Base-by-base conservation (phyloP, 64 coral and sea anemone genomes). In the Pocillopora damicornis region DNA sequence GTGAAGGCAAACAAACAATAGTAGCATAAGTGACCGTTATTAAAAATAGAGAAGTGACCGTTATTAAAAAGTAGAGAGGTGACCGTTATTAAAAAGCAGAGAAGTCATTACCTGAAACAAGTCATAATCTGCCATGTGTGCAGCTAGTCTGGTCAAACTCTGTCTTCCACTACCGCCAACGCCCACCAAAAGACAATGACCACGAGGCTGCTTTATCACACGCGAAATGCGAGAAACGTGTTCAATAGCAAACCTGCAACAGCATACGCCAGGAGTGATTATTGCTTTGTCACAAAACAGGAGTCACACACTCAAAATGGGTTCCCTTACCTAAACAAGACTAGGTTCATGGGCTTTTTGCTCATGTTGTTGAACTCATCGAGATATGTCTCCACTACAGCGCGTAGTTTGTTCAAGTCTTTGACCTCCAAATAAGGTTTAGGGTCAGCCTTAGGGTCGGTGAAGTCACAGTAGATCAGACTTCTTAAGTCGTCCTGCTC, bases 351-450 rank as follows among this genome's bases (percentile, higher is more conserved):
- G 4, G 96, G 96, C 66, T 98, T 98, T 75, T 98, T 98, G 79
- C 96, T 98, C 96, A 98, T 98, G 77, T 94, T 91, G 74, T 98
- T 98, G 77, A 98, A 98, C 87, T 98, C 96, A 45, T 98, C 96
- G 56, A 98, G 74, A 64, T 98, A 98, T 0, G 76, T 88, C 87
- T 98, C 96, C 22, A 95, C 96, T 6, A 98, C 93, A 59, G 35
- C 73, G 20, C 96, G 84, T 60, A 98, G 87, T 56, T 95, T 98
- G 58, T 90, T 77, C 76, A 98, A 78, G 78, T 98, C 87, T 58
- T 90, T 73, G 7, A 98, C 93, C 25, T 98, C 96, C 25, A 93
- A 79, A 61, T 98, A 98, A 56, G 90, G 96, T 17, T 87, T 95
- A 13, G 90, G 93, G 63, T 95, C 96, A 18, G 93, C 93, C 82